These are phyloP conservation scores for Hesperophylax magnus DNA, from an alignment of 1,140 invertebrate species.

Conservation along the genomic window DNA sequence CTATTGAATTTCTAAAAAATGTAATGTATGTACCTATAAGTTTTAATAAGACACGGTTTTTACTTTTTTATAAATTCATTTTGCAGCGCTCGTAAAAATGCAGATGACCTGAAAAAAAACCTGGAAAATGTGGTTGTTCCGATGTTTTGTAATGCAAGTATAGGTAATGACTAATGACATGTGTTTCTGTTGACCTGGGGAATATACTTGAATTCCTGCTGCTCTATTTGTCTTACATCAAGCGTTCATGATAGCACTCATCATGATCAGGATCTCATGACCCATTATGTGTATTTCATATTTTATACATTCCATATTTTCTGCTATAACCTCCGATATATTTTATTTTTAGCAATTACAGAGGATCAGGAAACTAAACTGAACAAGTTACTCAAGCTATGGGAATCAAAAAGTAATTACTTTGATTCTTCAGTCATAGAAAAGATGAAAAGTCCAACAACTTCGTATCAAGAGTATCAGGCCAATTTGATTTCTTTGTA, in stretches of 20 bases:
- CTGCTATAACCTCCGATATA: conserved; percentile 14
- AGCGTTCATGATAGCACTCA: no score
- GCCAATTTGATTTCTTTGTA: conserved; percentile 85
- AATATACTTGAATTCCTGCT: no score
- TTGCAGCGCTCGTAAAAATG: conserved; percentile 93
- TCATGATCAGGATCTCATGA: no score
- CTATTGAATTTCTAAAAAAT: background rate
- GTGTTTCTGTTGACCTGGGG: background rate
- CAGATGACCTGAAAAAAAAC: conserved; percentile 90
- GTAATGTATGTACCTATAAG: background rate
- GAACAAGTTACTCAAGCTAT: conserved; percentile 91
- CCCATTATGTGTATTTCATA: background rate
- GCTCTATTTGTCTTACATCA: no score
- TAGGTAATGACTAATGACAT: conserved; percentile 65
- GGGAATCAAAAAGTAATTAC: conserved; percentile 97
- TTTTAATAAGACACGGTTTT: background rate
- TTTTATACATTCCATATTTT: background rate
- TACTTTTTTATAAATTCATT: conserved; percentile 34
- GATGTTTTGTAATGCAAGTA: conserved; percentile 94
- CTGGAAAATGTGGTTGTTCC: conserved; percentile 95
- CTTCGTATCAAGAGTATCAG: conserved; percentile 88
- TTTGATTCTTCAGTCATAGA: conserved; percentile 89
- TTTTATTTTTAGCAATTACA: conserved; percentile 75
- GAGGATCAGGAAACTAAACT: conserved; percentile 92
- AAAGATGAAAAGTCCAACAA: conserved; percentile 83